These are phyloP conservation scores for Drepana falcataria DNA, from an alignment of 2,888 invertebrate genomes.

Conservation along the genomic window DNA sequence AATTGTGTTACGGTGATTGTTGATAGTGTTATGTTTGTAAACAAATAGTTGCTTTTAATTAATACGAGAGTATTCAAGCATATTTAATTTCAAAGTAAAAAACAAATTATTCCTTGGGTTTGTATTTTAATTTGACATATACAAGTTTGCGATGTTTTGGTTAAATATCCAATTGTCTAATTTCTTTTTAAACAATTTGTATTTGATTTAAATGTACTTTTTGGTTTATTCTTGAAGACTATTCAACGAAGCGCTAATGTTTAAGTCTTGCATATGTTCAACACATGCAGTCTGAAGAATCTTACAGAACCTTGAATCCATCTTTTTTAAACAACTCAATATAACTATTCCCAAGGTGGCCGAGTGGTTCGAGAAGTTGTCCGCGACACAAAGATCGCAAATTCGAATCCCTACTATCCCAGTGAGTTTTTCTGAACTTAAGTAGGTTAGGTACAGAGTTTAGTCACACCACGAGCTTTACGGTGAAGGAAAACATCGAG, in stretches of 20 bases:
- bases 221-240: too few relatives aligned
- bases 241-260: too few relatives aligned
- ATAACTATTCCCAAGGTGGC: too few relatives aligned
- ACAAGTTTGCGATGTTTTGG: constrained; percentile 1
- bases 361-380: too few relatives aligned
- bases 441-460: too few relatives aligned
- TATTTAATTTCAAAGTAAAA: background rate
- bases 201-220: background rate
- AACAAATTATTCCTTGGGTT: background rate
- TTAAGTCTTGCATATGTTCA: too few relatives aligned
- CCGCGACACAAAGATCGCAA: too few relatives aligned
- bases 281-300: background rate
- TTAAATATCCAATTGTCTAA: background rate
- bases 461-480: too few relatives aligned
- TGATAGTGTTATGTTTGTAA: background rate
- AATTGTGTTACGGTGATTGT: constrained; percentile 6
- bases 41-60: background rate
- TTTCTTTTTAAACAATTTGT: background rate
- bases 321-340: too few relatives aligned
- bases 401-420: too few relatives aligned
- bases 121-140: background rate
- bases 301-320: background rate
- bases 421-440: too few relatives aligned
- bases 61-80: background rate
- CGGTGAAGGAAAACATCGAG: too few relatives aligned